Conservation (phyloP, 2,888 invertebrate species). For the Dinocampus coccinellae region DNA sequence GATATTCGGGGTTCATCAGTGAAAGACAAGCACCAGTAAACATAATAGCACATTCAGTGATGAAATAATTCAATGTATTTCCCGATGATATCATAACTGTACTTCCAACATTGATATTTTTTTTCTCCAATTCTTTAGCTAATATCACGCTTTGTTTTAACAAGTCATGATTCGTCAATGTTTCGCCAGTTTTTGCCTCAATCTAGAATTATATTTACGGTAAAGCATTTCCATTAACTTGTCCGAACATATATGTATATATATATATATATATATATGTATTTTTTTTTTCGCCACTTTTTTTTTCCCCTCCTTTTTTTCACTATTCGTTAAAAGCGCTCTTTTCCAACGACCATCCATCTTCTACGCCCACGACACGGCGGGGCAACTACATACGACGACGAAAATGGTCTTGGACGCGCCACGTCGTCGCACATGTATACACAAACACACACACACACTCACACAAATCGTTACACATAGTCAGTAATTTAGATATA, state of each 20-base stretch:
- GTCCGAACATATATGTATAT: no score
- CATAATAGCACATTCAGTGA: constrained; percentile 51
- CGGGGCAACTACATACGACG: neutral
- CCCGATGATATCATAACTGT: constrained; percentile 49
- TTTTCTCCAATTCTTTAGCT: constrained; percentile 41
- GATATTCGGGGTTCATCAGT: constrained; percentile 57
- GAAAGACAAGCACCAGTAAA: constrained; percentile 54
- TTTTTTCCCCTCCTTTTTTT: neutral
- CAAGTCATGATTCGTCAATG: constrained; percentile 46
- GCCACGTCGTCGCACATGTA: neutral
- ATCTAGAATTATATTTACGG: constrained; percentile 42
- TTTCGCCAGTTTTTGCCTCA: constrained; percentile 45
- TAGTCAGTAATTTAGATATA: no score
- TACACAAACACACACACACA: neutral
- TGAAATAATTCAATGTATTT: constrained; percentile 47
- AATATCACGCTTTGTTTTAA: constrained; percentile 49
- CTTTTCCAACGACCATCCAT: constrained; percentile 12
- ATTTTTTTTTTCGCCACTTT: neutral
- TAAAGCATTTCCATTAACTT: constrained; percentile 31
- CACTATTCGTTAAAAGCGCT: constrained; percentile 10
- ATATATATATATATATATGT: no score
- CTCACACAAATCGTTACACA: no score
- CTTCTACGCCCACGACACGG: constrained; percentile 8
- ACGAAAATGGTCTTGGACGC: neutral
- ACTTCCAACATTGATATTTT: constrained; percentile 49